Conservation (phyloP, 2,113 vertebrate species). For the Lepisosteus osseus region DNA sequence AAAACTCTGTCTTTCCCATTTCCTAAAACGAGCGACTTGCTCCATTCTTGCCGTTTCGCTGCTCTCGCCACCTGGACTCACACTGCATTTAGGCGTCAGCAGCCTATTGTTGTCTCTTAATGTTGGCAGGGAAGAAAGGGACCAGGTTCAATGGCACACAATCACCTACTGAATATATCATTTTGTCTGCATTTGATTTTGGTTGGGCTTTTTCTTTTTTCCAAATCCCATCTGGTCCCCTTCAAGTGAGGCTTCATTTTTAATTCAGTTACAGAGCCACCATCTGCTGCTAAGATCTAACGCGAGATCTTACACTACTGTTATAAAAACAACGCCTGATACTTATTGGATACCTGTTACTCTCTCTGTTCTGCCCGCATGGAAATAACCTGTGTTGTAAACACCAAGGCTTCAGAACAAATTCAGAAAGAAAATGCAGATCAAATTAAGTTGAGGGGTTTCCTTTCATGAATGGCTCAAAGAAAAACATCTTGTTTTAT, state of each 20-base stretch:
- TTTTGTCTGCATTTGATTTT: slow-evolving; percentile 7
- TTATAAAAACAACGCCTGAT: not conserved
- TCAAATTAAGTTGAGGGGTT: too few relatives aligned
- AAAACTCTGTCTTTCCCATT: not conserved
- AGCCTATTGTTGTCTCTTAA: slow-evolving; percentile 1
- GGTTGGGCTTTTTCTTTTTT: slow-evolving; percentile 20
- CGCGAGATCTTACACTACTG: slow-evolving; percentile 22
- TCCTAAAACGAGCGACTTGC: not conserved
- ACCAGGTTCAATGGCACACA: not conserved
- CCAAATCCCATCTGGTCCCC: slow-evolving; percentile 44
- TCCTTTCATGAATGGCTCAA: too few relatives aligned
- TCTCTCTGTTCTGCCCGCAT: too few relatives aligned
- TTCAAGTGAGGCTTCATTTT: slow-evolving; percentile 37
- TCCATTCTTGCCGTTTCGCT: not conserved
- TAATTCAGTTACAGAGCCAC: slow-evolving; percentile 39
- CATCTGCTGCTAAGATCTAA: slow-evolving; percentile 35
- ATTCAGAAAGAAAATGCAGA: too few relatives aligned
- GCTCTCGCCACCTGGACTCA: slow-evolving; percentile 1
- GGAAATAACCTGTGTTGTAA: too few relatives aligned
- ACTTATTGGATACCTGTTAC: too few relatives aligned
- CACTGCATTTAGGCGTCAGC: not conserved
- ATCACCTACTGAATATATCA: not conserved
- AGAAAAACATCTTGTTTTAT: too few relatives aligned
- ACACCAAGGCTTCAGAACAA: too few relatives aligned
- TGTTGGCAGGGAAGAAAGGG: not conserved